These are phyloP conservation scores for Phylloscopus whistleri DNA, from an alignment of 2,113 vertebrate genomes.

Conservation along the genomic window DNA sequence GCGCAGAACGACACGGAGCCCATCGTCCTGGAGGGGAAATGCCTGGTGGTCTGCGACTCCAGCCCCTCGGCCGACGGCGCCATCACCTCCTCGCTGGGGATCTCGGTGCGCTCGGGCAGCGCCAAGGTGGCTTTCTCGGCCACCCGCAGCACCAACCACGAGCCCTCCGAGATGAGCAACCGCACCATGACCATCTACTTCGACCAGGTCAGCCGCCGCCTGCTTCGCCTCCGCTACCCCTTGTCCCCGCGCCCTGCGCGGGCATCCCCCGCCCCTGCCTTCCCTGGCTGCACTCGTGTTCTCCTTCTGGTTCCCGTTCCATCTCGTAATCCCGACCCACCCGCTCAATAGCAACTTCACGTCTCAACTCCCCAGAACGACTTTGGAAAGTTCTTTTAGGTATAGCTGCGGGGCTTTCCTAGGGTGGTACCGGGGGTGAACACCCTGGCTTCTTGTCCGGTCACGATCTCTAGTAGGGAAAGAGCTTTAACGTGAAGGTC, in stretches of 20 bases:
- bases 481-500: background rate
- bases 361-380: background rate
- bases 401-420: background rate
- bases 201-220: slow-evolving; percentile 85
- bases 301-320: background rate
- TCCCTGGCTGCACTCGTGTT: fast-evolving
- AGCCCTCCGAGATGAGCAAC: slow-evolving; percentile 84
- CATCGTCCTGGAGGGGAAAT: slow-evolving; percentile 97
- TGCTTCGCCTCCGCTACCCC: background rate
- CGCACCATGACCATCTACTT: slow-evolving; percentile 99
- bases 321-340: background rate
- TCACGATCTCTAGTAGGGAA: background rate
- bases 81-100: slow-evolving; percentile 94
- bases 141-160: slow-evolving; percentile 97
- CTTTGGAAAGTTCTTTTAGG: background rate
- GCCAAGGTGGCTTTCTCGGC: slow-evolving; percentile 98
- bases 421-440: background rate
- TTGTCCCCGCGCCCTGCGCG: too few species aligned
- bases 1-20: slow-evolving; percentile 97
- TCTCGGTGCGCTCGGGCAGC: slow-evolving; percentile 94
- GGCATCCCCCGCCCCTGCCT: background rate
- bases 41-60: slow-evolving; percentile 97
- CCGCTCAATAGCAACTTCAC: background rate
- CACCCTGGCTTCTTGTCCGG: background rate
- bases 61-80: slow-evolving; percentile 95